Evolutionary conservation across 2,797 vertebrate species (phyloP).

Genomic region (Hirundo rustica): DNA sequence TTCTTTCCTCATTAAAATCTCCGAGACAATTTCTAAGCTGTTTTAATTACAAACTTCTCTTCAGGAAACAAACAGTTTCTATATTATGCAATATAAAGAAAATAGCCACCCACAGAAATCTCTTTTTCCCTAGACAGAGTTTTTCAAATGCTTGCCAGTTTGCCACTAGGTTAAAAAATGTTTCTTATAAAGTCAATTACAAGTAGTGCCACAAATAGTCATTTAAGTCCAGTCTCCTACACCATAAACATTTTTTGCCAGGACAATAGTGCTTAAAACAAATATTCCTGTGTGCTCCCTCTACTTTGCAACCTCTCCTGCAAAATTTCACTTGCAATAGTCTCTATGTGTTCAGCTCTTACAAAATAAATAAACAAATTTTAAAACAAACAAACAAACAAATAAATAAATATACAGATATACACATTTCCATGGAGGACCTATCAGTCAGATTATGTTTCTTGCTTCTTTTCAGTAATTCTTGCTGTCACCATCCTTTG

Average conservation of each 20-base stretch:
- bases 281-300: neutral
- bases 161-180: slow-evolving; percentile 6
- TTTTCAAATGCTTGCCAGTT: slow-evolving; percentile 44
- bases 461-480: neutral
- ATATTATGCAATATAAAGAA: slow-evolving; percentile 45
- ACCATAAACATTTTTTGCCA: neutral
- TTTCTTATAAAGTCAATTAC: slow-evolving; percentile 17
- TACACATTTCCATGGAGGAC: neutral
- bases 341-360: neutral
- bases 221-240: neutral
- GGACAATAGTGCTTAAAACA: neutral
- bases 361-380: neutral
- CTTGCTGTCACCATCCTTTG: neutral
- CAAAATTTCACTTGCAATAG: neutral
- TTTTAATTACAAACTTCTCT: slow-evolving; percentile 66
- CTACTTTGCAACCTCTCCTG: neutral
- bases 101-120: slow-evolving; percentile 14
- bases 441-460: neutral
- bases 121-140: neutral
- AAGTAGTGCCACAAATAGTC: neutral
- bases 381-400: too few species aligned
- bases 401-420: neutral
- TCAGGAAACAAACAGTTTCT: slow-evolving; percentile 38
- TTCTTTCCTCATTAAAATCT: slow-evolving; percentile 32
- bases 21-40: slow-evolving; percentile 46